Evolutionary conservation across 2,888 invertebrate species (phyloP).

Genomic region (Gastrophysa polygoni): DNA sequence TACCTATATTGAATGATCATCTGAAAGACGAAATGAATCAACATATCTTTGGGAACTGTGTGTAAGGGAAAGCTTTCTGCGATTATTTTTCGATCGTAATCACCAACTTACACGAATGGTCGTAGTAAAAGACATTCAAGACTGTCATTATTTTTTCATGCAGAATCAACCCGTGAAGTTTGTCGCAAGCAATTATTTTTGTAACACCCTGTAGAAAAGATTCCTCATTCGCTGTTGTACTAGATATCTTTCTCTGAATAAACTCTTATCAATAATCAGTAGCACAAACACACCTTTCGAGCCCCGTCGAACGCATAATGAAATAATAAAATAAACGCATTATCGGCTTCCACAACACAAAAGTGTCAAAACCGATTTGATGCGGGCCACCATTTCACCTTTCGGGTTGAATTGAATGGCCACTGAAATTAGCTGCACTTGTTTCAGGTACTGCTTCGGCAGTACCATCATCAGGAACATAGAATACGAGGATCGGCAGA

Average conservation of each 20-base stretch:
- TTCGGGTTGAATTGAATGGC: conserved; percentile 31
- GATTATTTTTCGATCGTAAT: too few species aligned
- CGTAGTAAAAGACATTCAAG: too few species aligned
- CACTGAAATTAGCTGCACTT: conserved; percentile 55
- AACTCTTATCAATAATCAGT: not conserved
- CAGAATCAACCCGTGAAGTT: too few species aligned
- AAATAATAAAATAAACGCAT: conserved; percentile 32
- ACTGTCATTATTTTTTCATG: too few species aligned
- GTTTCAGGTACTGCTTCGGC: conserved; percentile 49
- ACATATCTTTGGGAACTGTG: too few species aligned
- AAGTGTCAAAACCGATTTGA: conserved; percentile 45
- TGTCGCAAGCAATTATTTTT: too few species aligned
- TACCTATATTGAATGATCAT: too few species aligned
- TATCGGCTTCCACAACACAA: conserved; percentile 45
- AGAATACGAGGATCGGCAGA: conserved; percentile 35
- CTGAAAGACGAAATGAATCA: too few species aligned
- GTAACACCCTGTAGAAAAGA: too few species aligned
- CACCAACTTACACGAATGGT: too few species aligned
- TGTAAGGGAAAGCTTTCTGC: too few species aligned
- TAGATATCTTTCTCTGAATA: not conserved
- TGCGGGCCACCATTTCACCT: conserved; percentile 41
- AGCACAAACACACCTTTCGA: not conserved
- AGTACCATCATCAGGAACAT: conserved; percentile 26
- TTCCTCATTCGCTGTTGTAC: not conserved
- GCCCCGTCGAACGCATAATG: not conserved